A percentile compares a stretch with the other conserved stretches of the same genome.
Evolutionary conservation across 2,888 invertebrate species (phyloP).

Genomic region (Cerceris rybyensis): DNA sequence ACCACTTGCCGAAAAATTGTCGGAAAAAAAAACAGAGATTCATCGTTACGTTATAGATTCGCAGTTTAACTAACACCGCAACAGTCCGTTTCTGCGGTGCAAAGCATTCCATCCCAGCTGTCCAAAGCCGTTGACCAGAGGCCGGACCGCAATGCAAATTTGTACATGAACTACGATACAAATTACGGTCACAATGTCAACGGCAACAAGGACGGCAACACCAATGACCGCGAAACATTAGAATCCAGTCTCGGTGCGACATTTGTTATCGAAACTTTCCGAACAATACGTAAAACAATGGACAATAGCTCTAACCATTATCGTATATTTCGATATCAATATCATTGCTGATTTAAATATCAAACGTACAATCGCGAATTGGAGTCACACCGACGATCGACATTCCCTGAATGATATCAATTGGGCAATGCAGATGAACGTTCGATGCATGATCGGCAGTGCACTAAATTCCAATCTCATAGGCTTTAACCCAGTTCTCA

Average conservation of each 20-base stretch:
- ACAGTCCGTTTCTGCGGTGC: constrained; percentile 1
- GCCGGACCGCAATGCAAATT: constrained; percentile 34
- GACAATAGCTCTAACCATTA: too few relatives aligned
- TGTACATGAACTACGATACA: constrained; percentile 33
- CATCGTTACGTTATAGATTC: background rate
- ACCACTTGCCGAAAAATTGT: background rate
- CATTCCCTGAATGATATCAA: constrained; percentile 21
- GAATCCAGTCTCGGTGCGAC: too few relatives aligned
- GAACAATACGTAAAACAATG: too few relatives aligned
- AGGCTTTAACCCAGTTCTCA: constrained; percentile 18
- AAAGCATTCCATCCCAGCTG: constrained; percentile 1
- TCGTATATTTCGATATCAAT: too few relatives aligned
- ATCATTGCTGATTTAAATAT: too few relatives aligned
- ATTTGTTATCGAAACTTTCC: too few relatives aligned
- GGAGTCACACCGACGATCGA: background rate
- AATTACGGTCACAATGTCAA: constrained; percentile 19
- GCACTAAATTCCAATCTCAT: constrained; percentile 24
- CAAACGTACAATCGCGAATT: too few relatives aligned
- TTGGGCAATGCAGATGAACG: constrained; percentile 14
- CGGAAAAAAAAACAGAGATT: background rate
- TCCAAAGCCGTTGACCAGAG: constrained; percentile 9
- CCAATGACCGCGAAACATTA: constrained; percentile 2
- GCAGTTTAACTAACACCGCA: constrained; percentile 1
- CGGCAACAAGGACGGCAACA: constrained; percentile 13
- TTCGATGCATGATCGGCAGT: constrained; percentile 19